Base-by-base conservation (phyloP, 1,140 invertebrate species). In the Anoplolepis gracilipes region DNA sequence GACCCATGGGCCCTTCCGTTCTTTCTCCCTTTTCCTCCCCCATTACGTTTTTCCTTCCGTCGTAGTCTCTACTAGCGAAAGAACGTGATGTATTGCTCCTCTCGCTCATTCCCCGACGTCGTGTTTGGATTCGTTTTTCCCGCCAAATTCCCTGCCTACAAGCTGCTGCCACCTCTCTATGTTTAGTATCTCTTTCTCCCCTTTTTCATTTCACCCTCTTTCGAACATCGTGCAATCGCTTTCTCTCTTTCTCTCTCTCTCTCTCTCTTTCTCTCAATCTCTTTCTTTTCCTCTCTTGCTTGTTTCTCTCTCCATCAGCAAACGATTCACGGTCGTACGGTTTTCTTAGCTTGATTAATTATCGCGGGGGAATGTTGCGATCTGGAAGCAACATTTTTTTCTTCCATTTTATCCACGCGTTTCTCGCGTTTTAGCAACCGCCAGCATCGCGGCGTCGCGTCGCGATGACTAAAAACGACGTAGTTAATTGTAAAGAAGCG, bases 91-190 rank as follows among this genome's bases (percentile, higher is more conserved):
- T 93, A 95, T 95, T 90, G 92, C 93, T 88, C 86, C 88, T 87
- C 90, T 91, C 92, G 91, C 91, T 90, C 78, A 61, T 82, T 69
- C 91, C 88, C 91, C 85, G 87, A 90, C 90, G 87, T 90, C 87
- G 86, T 93, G 90, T 94, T 94, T 93, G 92, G 92, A 94, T 94
- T 93, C 92, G 91, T 94, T 94, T 95, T 94, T 94, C 94, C 94
- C 94, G 94, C 93, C 93, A 93, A 94, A 94, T 93, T 89, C 85
- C 75, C 73, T 86, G 78, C 88, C 89, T 88, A 90, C 88, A 90
- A 90, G 89, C 89, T 90, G 89, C 89, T 90, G 86, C 88, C 88
- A 90, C 89, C 89, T 87, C 85, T 84, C 84, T 82, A 49, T 49
- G 87, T 82, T 82, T 86, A 72, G 36, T 67, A 65, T 28, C 53